Evolutionary conservation across 2,888 invertebrate species (phyloP).

Genomic region (Holacanthella duospinosa): DNA sequence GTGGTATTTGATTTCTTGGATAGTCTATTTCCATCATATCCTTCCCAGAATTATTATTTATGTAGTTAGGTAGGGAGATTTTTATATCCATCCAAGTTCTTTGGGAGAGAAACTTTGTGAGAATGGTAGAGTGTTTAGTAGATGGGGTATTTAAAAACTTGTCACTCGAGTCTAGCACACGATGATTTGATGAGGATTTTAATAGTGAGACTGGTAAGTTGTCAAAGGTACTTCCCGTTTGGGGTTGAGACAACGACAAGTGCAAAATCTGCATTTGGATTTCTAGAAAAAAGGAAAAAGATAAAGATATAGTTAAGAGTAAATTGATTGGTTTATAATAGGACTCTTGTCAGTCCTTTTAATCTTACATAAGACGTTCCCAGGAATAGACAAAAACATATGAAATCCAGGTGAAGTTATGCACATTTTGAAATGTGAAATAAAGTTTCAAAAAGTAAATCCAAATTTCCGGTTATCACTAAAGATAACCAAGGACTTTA

Average conservation of each 20-base stretch:
- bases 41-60: background rate
- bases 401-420: background rate
- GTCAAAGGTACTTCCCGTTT: conserved; percentile 19
- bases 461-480: background rate
- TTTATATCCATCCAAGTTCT: background rate
- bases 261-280: conserved; percentile 35
- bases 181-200: conserved; percentile 14
- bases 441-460: background rate
- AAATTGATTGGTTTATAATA: background rate
- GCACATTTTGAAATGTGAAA: background rate
- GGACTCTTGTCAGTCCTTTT: background rate
- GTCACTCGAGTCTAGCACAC: no score
- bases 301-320: background rate
- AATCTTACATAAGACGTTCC: background rate
- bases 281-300: background rate
- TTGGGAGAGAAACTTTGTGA: conserved; percentile 8
- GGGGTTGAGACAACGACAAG: conserved; percentile 27
- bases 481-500: background rate
- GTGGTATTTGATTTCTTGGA: background rate
- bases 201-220: conserved; percentile 23
- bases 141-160: no score
- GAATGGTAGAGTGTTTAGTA: no score
- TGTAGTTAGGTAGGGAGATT: background rate
- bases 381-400: background rate
- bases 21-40: background rate